phyloP scores from a whole-genome alignment of 2,888 invertebrate genomes.

The Eretmocerus hayati region DNA sequence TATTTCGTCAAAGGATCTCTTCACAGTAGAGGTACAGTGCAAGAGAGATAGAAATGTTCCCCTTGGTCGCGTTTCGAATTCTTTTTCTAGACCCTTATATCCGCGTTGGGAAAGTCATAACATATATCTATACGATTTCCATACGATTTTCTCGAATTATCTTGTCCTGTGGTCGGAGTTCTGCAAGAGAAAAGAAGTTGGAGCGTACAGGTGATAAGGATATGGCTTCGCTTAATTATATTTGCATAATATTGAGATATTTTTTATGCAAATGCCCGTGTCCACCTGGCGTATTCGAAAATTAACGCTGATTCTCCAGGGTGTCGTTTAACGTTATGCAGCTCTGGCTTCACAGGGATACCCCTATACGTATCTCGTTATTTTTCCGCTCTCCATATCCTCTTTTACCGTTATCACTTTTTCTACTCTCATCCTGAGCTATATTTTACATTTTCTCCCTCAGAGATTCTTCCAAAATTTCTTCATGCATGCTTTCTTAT shows the following conservation, averaged over 20 bases:
- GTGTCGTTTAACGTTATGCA: constrained; percentile 25
- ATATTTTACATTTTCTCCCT: no score
- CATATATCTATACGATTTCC: not conserved
- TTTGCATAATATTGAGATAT: constrained; percentile 45
- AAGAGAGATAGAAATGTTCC: no score
- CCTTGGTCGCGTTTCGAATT: no score
- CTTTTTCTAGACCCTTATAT: no score
- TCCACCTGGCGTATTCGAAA: constrained; percentile 27
- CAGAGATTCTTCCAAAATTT: no score
- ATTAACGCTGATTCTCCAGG: constrained; percentile 33
- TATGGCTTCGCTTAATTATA: constrained; percentile 34
- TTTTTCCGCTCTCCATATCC: constrained; percentile 10
- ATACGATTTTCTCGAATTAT: constrained; percentile 11
- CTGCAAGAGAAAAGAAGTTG: constrained; percentile 2
- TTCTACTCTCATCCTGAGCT: constrained; percentile 4
- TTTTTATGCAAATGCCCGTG: constrained; percentile 34
- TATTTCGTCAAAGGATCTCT: constrained; percentile 21
- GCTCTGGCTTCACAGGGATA: constrained; percentile 19
- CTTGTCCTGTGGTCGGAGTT: constrained; percentile 8
- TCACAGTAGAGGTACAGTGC: no score
- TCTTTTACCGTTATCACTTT: constrained; percentile 1
- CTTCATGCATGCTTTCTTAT: no score
- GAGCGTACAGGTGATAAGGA: constrained; percentile 4
- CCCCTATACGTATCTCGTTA: constrained; percentile 14
- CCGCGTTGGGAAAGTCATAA: no score